Conservation (phyloP, 2,797 vertebrate genomes). For the Malurus leucopterus region DNA sequence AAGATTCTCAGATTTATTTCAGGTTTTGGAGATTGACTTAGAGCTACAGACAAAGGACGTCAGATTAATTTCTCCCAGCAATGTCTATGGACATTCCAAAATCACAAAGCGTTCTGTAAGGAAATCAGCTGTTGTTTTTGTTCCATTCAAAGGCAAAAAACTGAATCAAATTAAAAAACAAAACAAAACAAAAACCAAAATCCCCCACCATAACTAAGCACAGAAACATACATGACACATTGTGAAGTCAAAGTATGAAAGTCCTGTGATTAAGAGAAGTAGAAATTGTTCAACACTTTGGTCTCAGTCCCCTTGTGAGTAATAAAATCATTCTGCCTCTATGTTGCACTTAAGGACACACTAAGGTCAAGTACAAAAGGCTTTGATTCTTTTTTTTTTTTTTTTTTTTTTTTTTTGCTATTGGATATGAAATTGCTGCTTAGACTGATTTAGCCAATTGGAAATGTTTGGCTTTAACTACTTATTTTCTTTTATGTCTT, state of each 20-base stretch:
- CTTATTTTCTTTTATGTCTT: neutral
- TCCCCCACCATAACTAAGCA: neutral
- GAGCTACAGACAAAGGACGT: neutral
- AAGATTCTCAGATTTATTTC: neutral
- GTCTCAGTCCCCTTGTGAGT: neutral
- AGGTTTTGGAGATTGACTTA: neutral
- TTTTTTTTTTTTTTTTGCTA: constrained; percentile 1
- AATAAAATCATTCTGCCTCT: constrained; percentile 33
- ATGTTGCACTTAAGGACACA: constrained; percentile 7
- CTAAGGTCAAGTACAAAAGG: constrained; percentile 16
- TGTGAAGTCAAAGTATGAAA: neutral
- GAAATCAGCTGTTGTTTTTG: neutral
- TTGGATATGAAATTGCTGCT: neutral
- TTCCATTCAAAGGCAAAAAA: neutral
- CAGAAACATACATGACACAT: neutral
- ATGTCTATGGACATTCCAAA: neutral
- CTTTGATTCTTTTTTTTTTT: neutral
- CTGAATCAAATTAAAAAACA: neutral
- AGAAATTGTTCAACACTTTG: neutral
- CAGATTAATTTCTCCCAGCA: neutral
- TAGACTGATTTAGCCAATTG: neutral
- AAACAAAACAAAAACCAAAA: neutral
- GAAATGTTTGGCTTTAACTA: constrained; percentile 12
- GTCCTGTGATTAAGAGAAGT: constrained; percentile 3
- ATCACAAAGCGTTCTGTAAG: neutral